Evolutionary conservation across 2,113 vertebrate genomes (phyloP).

Genomic region (Fulica atra): DNA sequence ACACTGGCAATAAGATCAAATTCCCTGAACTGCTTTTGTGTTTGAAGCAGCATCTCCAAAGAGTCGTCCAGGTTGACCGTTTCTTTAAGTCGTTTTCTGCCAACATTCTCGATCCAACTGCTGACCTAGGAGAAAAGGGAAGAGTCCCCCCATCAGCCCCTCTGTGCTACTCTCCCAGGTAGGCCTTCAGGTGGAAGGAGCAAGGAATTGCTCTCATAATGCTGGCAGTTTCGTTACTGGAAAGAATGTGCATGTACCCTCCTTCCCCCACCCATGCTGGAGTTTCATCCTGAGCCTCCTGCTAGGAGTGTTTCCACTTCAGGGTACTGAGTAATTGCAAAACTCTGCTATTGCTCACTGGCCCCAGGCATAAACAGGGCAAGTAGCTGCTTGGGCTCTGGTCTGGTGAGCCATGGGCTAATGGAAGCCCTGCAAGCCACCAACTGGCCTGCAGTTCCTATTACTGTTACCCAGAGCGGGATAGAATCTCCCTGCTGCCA

Average conservation of each 20-base stretch:
- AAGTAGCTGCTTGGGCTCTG: conserved; percentile 2
- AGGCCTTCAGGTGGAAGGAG: conserved; percentile 16
- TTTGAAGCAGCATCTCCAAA: conserved; percentile 77
- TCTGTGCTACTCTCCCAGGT: neutral
- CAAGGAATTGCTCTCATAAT: neutral
- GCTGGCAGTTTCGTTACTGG: neutral
- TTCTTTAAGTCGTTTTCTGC: conserved; percentile 77
- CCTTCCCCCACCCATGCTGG: neutral
- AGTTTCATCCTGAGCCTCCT: neutral
- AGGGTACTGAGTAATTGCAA: neutral
- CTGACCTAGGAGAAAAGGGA: conserved; percentile 75
- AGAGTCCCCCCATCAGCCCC: neutral
- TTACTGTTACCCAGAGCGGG: neutral
- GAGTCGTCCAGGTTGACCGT: conserved; percentile 75
- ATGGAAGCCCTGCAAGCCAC: neutral
- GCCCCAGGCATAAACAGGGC: conserved; percentile 30
- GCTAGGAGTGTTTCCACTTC: conserved; percentile 16
- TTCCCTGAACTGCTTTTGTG: conserved; percentile 79
- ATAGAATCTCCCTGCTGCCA: neutral
- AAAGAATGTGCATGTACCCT: neutral
- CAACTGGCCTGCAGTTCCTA: neutral
- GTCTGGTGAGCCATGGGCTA: neutral
- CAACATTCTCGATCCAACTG: conserved; percentile 84
- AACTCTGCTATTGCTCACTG: conserved; percentile 15
- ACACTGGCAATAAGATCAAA: conserved; percentile 82